phyloP scores from a whole-genome alignment of 2,113 vertebrate species.

The Chaetops frenatus region DNA sequence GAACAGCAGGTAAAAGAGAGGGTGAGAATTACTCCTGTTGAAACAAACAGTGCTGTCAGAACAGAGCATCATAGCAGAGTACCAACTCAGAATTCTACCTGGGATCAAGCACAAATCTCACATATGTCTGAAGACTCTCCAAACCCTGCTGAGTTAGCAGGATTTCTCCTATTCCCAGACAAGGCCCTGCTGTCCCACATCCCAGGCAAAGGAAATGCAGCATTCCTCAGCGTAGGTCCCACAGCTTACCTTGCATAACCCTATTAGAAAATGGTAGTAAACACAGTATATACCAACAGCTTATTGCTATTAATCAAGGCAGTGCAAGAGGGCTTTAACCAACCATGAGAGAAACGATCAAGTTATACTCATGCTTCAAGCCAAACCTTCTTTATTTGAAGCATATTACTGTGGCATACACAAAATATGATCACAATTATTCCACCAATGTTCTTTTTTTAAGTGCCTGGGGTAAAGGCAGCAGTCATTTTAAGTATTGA shows the following conservation, averaged over 20 bases:
- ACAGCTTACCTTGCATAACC: background rate
- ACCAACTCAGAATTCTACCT: background rate
- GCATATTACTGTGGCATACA: background rate
- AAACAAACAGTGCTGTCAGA: rapidly evolving
- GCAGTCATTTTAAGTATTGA: background rate
- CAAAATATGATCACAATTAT: background rate
- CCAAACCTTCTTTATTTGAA: background rate
- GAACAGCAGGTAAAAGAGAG: background rate
- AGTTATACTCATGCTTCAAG: background rate
- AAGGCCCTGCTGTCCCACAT: background rate
- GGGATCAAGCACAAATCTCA: background rate
- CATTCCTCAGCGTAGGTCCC: background rate
- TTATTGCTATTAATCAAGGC: background rate
- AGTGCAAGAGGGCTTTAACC: background rate
- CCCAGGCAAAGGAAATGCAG: background rate
- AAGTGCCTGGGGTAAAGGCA: background rate
- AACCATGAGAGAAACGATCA: background rate
- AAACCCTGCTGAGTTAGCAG: background rate
- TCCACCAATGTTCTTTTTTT: background rate
- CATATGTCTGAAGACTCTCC: rapidly evolving
- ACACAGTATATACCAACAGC: background rate
- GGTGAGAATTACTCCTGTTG: background rate
- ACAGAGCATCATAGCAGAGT: background rate
- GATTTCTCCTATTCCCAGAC: rapidly evolving
- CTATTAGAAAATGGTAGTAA: background rate